Evolutionary conservation across 2,888 invertebrate genomes (phyloP).

Genomic region (Azorinus chamasolen): DNA sequence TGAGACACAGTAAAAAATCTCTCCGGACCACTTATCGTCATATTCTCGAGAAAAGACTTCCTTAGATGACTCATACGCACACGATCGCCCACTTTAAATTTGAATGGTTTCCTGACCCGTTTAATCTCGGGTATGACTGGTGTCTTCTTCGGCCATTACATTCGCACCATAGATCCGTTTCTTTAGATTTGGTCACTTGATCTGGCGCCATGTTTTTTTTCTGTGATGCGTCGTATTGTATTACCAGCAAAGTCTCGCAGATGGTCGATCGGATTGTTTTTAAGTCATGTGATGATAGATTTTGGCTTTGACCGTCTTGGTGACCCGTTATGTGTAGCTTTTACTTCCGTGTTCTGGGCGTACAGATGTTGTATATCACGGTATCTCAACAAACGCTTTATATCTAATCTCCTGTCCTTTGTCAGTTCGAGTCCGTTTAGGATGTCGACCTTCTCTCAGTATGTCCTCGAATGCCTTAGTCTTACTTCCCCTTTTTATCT

Average conservation of each 20-base stretch:
- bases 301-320: too few species aligned
- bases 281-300: background rate
- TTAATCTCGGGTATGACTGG: background rate
- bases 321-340: too few species aligned
- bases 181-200: conserved; percentile 8
- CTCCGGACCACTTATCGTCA: conserved; percentile 52
- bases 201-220: conserved; percentile 16
- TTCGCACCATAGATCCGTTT: conserved; percentile 19
- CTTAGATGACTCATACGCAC: conserved; percentile 38
- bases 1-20: conserved; percentile 42
- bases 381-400: too few species aligned
- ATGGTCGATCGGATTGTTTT: conserved; percentile 17
- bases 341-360: too few species aligned
- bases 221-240: conserved; percentile 40
- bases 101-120: conserved; percentile 5
- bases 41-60: conserved; percentile 45
- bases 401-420: too few species aligned
- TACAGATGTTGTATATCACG: too few species aligned
- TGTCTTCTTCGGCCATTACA: background rate
- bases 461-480: too few species aligned
- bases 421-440: too few species aligned
- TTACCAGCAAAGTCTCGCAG: conserved; percentile 15
- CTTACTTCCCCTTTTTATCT: too few species aligned
- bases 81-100: conserved; percentile 36
- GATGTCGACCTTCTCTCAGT: too few species aligned